Evolutionary conservation across 2,888 invertebrate genomes (phyloP), one percentile per base, ranked within the genome.

Genomic region (Harpalus rubripes): DNA sequence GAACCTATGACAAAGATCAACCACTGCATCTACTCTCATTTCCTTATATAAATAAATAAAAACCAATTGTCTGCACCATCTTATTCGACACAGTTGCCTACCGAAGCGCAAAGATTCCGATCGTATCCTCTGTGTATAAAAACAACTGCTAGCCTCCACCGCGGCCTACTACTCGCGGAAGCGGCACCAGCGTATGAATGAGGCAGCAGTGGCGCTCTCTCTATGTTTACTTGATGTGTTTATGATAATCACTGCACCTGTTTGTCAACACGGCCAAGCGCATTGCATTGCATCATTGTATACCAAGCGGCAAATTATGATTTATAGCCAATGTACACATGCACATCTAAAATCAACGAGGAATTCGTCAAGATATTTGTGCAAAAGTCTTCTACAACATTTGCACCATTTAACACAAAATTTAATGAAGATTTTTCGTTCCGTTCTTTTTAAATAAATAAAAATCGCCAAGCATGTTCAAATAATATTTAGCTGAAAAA

Each of bases 241-340:
- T 82, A 82, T 82, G 82, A 68, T 82, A 82, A 82, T 72, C 32
- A 72, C 68, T 68, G 58, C 82, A 82, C 82, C 82, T 82, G 82
- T 82, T 82, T 80, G 80, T 82, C 82, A 82, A 82, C 52, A 52
- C 41, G 8, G 41, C 10, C 44, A 8, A 52, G 44, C 32, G 32
- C 32, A 32, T 32, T 32, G 32, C 44, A 52, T 52, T 52, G 44
- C 44, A 52, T 52, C 44, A 52, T 52, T 52, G 44, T 52, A 52
- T 8, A 8, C 44, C 44, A 52, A 52, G 10, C 44, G 44, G 44
- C 44, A 52, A 52, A 52, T 52, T 52, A 52, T 52, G 44, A 52
- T 52, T 52, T 52, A 52, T 52, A 52, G 44, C 10, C 44, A 52
- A 8, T 52, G 44, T 12, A 52, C 12, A 12, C 44, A 52, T 52